These are phyloP conservation scores for Eublepharis macularius DNA, from an alignment of 2,113 vertebrate species.

Conservation along the genomic window DNA sequence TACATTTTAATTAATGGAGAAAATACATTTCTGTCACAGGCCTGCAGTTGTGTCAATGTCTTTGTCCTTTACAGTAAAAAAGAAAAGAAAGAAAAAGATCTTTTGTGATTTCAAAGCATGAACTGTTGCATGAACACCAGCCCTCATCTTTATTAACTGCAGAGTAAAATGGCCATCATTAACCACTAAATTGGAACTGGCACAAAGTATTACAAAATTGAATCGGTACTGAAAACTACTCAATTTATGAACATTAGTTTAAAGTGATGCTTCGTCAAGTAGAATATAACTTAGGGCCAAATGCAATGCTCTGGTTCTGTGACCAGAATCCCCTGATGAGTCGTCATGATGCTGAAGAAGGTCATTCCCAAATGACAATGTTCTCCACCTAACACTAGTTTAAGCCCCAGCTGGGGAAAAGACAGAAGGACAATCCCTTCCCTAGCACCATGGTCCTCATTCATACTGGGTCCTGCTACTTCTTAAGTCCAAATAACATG, in stretches of 20 bases:
- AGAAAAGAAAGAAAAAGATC: neutral
- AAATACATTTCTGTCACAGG: constrained; percentile 38
- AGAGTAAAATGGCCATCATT: constrained; percentile 1
- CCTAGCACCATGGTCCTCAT: too few species aligned
- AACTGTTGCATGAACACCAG: neutral
- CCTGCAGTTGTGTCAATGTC: constrained; percentile 19
- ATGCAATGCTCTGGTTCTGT: too few species aligned
- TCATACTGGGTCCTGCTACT: too few species aligned
- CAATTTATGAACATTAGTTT: constrained; percentile 13
- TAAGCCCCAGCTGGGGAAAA: too few species aligned
- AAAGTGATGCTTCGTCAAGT: neutral
- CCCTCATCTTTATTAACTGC: neutral
- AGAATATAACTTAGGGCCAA: neutral
- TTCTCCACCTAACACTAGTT: too few species aligned
- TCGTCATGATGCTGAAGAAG: too few species aligned
- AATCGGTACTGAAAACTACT: neutral
- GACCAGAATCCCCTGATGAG: too few species aligned
- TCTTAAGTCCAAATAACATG: too few species aligned
- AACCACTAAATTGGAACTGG: neutral
- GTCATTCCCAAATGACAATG: too few species aligned
- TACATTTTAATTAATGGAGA: constrained; percentile 46
- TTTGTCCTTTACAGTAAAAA: neutral
- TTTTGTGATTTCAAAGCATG: neutral
- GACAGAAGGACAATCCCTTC: too few species aligned
- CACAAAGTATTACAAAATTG: neutral